These are phyloP conservation scores for Hypotaenidia okinawae DNA, from an alignment of 2,797 vertebrate genomes.

Conservation along the genomic window DNA sequence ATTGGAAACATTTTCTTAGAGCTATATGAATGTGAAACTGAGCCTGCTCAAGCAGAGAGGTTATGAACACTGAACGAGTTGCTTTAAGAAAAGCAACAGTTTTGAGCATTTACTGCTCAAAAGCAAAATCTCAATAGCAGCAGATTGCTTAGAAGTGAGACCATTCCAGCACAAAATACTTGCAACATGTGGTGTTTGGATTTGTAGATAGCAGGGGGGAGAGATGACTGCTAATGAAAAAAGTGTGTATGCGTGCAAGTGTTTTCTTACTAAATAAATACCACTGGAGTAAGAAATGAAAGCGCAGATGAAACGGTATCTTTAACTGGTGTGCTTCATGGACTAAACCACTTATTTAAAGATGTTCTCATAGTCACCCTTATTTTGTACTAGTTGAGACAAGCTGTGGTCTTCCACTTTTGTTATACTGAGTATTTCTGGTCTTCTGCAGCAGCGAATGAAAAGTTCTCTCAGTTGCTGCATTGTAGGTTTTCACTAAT, in stretches of 20 bases:
- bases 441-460: not conserved
- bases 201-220: not conserved
- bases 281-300: not conserved
- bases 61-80: constrained; percentile 19
- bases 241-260: not conserved
- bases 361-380: not conserved
- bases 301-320: not conserved
- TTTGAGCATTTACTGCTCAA: constrained; percentile 29
- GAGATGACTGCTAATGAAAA: constrained; percentile 22
- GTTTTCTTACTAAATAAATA: constrained; percentile 22
- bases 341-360: not conserved
- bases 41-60: constrained; percentile 12
- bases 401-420: not conserved
- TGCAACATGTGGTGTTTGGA: constrained; percentile 9
- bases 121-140: constrained; percentile 18
- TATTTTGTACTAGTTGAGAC: not conserved
- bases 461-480: not conserved
- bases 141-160: constrained; percentile 13
- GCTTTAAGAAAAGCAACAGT: constrained; percentile 20
- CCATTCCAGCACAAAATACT: not conserved
- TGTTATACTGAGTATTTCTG: not conserved
- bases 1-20: not conserved
- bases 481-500: not conserved
- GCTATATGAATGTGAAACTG: constrained; percentile 6
- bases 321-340: not conserved